Conservation (phyloP, 1,140 invertebrate species). For the Panagrolaimus sp. region DNA sequence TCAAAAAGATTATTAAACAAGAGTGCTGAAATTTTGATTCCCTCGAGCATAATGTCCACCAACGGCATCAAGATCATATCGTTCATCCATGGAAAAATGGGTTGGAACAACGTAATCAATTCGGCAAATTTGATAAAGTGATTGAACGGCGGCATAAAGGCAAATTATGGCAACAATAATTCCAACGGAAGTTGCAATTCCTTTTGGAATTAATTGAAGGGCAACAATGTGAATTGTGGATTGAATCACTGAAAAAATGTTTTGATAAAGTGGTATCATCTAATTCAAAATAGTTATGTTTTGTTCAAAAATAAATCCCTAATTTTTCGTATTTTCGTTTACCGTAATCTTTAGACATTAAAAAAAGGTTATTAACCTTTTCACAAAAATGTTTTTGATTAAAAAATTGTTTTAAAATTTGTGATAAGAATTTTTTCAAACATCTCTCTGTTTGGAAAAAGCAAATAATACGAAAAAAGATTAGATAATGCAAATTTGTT, state of each 20-base stretch:
- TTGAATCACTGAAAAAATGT: background rate
- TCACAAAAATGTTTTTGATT: background rate
- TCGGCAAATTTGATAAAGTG: background rate
- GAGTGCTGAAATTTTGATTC: no score
- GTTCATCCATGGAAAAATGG: conserved; percentile 3
- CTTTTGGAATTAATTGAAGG: conserved; percentile 4
- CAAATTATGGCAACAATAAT: background rate
- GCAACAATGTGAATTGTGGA: background rate
- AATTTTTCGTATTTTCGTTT: no score
- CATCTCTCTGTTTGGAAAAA: background rate
- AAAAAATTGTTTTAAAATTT: background rate
- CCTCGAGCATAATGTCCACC: background rate
- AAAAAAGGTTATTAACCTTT: no score
- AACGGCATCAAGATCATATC: background rate
- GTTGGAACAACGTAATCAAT: conserved; percentile 8
- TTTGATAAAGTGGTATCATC: no score
- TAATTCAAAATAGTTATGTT: no score
- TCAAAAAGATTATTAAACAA: no score
- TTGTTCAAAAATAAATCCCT: no score
- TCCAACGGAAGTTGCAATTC: background rate
- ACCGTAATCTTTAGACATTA: no score
- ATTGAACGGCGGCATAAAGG: background rate
- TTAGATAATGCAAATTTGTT: no score
- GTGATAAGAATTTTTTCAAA: no score
- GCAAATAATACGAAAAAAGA: background rate